Evolutionary conservation across 1,140 invertebrate species (phyloP), one percentile per base, ranked within the genome.

Genomic region (Chironomus striatipennis): DNA sequence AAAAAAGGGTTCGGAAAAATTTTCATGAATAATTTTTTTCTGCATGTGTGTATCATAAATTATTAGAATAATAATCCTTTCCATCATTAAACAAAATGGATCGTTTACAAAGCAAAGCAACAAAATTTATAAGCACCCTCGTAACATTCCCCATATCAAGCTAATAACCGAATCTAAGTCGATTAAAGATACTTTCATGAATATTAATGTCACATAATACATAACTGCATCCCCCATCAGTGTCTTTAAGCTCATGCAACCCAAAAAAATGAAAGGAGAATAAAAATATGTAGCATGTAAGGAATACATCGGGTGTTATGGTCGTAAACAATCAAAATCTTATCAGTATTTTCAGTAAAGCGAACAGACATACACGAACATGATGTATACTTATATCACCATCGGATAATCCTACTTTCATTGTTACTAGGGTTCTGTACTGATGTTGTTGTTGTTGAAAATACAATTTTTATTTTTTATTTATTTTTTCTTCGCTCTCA

Each of bases 281-380:
- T 8, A 47, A 47, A 8, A 47, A 8, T 47, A 15, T 47, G 43
- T 47, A 8, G n/a, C n/a, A n/a, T 57, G 12, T 57, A 57, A 57
- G 47, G 9, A 70, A 70, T 10, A 21, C 18, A 15, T 70, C 17
- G 65, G 20, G 65, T 70, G 65, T 70, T 70, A 57, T 70, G 65
- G n/a, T 70, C 65, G 65, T 70, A 70, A 70, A 70, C 65, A 70
- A 70, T 70, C 47, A 70, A 70, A 70, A 70, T 70, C 65, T 70
- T 70, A 70, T 70, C 65, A 70, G 18, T 10, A 20, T 70, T 70
- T 20, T 70, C 43, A 3, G 2, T 47, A 57, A 57, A 57, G 47
- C 47, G 47, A 34, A 34, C 24, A 34, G 24, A 57, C 9, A n/a
- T n/a, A 57, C 2, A 57, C 47, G n/a, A n/a, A 57, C 47, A 57